Percentiles rank a stretch among this genome's conserved stretches.
These are phyloP conservation scores for Hyperopisus bebe DNA, from an alignment of 2,113 vertebrate species.

Conservation along the genomic window DNA sequence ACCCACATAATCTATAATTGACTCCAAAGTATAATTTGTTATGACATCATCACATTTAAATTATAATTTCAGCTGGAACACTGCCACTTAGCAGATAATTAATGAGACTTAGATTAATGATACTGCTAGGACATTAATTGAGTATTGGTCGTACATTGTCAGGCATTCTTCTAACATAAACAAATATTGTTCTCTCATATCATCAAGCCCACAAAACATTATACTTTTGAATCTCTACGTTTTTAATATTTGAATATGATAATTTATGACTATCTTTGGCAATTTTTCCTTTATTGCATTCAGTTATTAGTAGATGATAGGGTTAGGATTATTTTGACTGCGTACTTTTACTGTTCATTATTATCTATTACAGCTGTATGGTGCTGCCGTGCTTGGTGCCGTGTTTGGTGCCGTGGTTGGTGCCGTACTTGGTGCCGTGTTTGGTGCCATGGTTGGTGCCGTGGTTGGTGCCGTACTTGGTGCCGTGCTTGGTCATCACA, in stretches of 20 bases:
- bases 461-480: neutral
- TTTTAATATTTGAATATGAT: neutral
- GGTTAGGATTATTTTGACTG: neutral
- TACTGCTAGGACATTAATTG: neutral
- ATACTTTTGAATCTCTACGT: neutral
- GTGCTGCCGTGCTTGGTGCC: neutral
- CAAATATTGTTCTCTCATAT: neutral
- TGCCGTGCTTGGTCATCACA: neutral
- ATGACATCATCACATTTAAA: constrained; percentile 9
- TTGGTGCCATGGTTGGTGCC: neutral
- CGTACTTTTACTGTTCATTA: neutral
- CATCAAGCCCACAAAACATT: neutral
- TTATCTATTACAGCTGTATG: neutral
- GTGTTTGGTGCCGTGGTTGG: too few relatives aligned
- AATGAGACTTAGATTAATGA: constrained; percentile 3
- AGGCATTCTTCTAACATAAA: neutral
- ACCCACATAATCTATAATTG: constrained; percentile 4
- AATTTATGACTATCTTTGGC: neutral
- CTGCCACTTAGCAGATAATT: constrained; percentile 18
- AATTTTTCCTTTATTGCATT: neutral
- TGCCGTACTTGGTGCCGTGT: neutral
- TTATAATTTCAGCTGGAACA: constrained; percentile 9
- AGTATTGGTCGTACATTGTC: neutral
- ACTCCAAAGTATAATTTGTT: constrained; percentile 6
- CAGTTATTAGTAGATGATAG: neutral